Conservation (phyloP, 2,888 invertebrate genomes). For the Neoaliturus tenellus region DNA sequence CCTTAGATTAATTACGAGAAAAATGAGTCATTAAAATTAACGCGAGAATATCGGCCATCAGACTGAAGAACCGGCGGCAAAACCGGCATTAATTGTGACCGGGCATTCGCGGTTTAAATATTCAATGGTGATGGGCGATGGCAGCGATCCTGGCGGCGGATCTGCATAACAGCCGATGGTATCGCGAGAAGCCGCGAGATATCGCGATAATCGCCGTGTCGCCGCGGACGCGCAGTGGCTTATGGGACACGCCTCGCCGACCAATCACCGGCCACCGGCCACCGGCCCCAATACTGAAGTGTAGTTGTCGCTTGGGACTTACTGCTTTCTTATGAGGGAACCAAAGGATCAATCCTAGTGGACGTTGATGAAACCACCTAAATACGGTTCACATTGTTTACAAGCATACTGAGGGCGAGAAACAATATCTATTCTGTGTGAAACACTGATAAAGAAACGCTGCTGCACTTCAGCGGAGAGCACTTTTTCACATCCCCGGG, state of each 20-base stretch:
- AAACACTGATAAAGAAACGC: too few species aligned
- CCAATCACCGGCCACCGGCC: not conserved
- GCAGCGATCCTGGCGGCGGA: constrained; percentile 31
- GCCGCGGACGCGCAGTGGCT: not conserved
- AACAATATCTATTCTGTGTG: too few species aligned
- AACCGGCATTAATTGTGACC: constrained; percentile 13
- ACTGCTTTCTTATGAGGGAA: too few species aligned
- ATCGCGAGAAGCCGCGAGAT: not conserved
- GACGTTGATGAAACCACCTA: too few species aligned
- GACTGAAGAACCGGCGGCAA: not conserved
- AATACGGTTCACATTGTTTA: too few species aligned
- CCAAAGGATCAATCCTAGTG: too few species aligned
- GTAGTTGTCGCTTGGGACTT: too few species aligned
- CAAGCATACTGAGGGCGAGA: too few species aligned
- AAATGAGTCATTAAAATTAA: constrained; percentile 47
- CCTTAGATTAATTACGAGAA: not conserved
- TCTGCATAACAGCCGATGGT: constrained; percentile 43
- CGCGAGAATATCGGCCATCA: not conserved
- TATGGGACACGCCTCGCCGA: constrained; percentile 9
- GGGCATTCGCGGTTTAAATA: constrained; percentile 28
- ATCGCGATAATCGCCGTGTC: not conserved
- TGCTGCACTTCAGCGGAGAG: too few species aligned
- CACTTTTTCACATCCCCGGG: too few species aligned
- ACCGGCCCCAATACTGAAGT: too few species aligned
- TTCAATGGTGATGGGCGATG: constrained; percentile 40